phyloP scores from a whole-genome alignment of 2,888 invertebrate genomes.

The Drosophila falleni region DNA sequence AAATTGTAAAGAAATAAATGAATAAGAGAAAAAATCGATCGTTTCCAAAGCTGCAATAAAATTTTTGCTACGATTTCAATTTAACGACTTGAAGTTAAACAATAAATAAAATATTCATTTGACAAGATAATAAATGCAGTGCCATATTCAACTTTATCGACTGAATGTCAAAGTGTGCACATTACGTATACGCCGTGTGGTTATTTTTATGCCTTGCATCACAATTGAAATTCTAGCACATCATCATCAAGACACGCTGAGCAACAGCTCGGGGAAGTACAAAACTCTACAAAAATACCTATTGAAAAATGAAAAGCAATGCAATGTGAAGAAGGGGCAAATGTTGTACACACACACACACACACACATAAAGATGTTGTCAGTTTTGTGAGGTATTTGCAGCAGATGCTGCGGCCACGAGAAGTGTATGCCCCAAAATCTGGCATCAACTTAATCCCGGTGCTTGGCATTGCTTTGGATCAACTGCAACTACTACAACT shows the following conservation, averaged over 20 bases:
- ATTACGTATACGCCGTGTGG: constrained; percentile 43
- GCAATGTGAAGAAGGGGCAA: constrained; percentile 18
- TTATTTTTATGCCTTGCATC: constrained; percentile 33
- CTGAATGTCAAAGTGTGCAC: constrained; percentile 20
- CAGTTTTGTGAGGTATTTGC: constrained; percentile 27
- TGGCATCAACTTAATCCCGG: constrained; percentile 51
- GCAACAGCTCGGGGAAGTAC: constrained; percentile 8
- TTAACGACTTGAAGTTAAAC: neutral
- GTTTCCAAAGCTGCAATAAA: neutral
- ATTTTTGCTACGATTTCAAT: neutral
- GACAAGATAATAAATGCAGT: neutral
- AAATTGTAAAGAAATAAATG: no score
- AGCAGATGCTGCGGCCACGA: constrained; percentile 36
- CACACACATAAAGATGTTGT: constrained; percentile 16
- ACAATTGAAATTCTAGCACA: constrained; percentile 51
- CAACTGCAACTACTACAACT: constrained; percentile 39
- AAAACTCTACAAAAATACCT: constrained; percentile 28
- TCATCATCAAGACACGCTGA: constrained; percentile 31
- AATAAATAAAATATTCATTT: constrained; percentile 3
- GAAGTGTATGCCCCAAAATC: constrained; percentile 51
- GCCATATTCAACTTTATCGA: neutral
- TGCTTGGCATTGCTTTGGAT: constrained; percentile 59
- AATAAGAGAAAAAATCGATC: neutral
- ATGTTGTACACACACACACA: constrained; percentile 6
- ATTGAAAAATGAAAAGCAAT: constrained; percentile 46